Base-by-base conservation (phyloP, 2,888 invertebrate species). In the Troides helena region DNA sequence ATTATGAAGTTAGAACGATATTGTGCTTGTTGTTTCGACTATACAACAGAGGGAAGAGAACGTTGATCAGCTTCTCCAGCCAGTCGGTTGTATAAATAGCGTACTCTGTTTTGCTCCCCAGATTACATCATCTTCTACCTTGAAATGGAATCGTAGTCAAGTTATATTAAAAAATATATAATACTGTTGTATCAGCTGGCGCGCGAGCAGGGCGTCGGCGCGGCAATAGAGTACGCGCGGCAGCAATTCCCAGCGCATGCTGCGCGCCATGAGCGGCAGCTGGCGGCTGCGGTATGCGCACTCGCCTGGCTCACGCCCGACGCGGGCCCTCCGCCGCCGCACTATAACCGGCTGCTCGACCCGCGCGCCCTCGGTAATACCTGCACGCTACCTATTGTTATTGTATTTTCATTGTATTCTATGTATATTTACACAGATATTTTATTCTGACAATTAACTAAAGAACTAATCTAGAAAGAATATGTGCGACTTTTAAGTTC, bases 181-280 rank as follows among this genome's bases (percentile, higher is more conserved):
- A 50, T 17, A 56, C 2, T 53, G 18, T 12, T 36, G 18, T 63
- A 53, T 10, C 76, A 91, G 89, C 64, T 91, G 77, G 92, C 86
- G 0, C 88, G 90, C 68, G 80, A 81, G 70, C 74, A 74, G 25
- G 95, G 95, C 77, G 98, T 98, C 81, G 94, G 94, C 53, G 97
- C 98, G 78, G 98, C 98, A 17, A 96, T 99, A 71, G 90, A 94
- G 76, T 99, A 99, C 91, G 98, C 98, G 10, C 94, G 98, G 53
- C 94, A 94, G 73, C 94, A 97, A 92, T 97, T 99, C 85, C 95
- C 96, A 39, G 95, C 95, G 77, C 89, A 89, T 83, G 92, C 90
- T 73, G 83, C 83, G 78, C 86, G 92, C 0, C 92, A 93, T 85
- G 89, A 90, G 87, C 86, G 89, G 56, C 83, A 84, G 79, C 85